Percentiles rank a stretch among this genome's conserved stretches.
These are phyloP conservation scores for Poeciliopsis turrubarensis DNA, from an alignment of 2,113 vertebrate species.

Conservation along the genomic window DNA sequence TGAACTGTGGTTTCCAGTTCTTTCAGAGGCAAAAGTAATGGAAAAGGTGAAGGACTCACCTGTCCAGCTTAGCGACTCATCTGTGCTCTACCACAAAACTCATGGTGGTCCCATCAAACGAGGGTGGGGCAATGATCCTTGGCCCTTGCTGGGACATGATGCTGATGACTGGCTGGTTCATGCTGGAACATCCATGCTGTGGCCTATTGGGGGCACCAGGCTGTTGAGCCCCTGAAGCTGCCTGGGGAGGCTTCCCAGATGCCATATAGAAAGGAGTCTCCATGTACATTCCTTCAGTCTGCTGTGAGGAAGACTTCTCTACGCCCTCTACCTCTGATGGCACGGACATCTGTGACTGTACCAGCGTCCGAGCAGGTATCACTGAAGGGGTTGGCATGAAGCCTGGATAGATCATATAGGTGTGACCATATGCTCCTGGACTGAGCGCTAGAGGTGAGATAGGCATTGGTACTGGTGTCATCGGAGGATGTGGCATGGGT, in stretches of 20 bases:
- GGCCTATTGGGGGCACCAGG: slow-evolving; percentile 41
- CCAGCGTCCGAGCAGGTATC: slow-evolving; percentile 79
- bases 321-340: slow-evolving; percentile 52
- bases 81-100: slow-evolving; percentile 97
- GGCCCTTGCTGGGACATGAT: slow-evolving; percentile 90
- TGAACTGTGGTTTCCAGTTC: not conserved
- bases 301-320: slow-evolving; percentile 43
- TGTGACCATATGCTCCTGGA: slow-evolving; percentile 84
- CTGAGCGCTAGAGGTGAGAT: slow-evolving; percentile 86
- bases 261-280: slow-evolving; percentile 90
- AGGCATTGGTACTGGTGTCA: slow-evolving; percentile 71
- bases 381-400: slow-evolving; percentile 83
- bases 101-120: slow-evolving; percentile 97
- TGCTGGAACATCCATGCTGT: slow-evolving; percentile 55
- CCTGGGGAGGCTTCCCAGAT: slow-evolving; percentile 74
- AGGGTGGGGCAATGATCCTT: slow-evolving; percentile 89
- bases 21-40: not conserved
- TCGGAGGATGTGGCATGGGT: slow-evolving; percentile 82
- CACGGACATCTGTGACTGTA: slow-evolving; percentile 79
- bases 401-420: slow-evolving; percentile 94
- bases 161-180: slow-evolving; percentile 90
- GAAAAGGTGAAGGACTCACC: slow-evolving; percentile 34
- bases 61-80: slow-evolving; percentile 67
- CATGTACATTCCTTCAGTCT: slow-evolving; percentile 73
- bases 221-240: slow-evolving; percentile 26